Evolutionary conservation across 2,113 vertebrate species (phyloP), one percentile per base, ranked within the genome.

Genomic region (Hemicordylus capensis): DNA sequence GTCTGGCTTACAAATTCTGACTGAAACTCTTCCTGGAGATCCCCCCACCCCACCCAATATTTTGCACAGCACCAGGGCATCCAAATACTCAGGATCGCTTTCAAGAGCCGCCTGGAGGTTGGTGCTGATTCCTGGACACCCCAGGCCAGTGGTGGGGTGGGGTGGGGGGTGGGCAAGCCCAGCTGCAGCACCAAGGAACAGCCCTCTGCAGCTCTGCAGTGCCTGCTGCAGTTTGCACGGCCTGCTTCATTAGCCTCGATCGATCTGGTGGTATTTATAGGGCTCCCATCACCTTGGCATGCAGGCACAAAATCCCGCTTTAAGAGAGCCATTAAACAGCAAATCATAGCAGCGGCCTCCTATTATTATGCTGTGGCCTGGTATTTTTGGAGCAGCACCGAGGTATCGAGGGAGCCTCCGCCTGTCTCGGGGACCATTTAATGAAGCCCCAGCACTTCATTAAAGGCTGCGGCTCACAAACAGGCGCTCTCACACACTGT

Each of bases 361-460:
- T 48, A 42, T 74, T 67, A 63, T 80, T 87, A 34, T 61, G 70
- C 0, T 34, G 69, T 0, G 0, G 64, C 80, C 46, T 79, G 20
- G 19, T n/a, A 34, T 42, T 83, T 56, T 63, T 72, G 80, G 0
- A 1, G 80, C 39, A 11, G n/a, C 4, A 42, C 64, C 54, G 6
- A 11, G 12, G 64, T 42, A 72, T 19, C 83, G 26, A 66, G 54
- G 86, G 81, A 59, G 17, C 31, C 22, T 0, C 0, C 11, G 42
- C 42, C 42, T 26, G 70, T 77, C 79, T 85, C 63, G 4, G 66
- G 46, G 58, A 79, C 48, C 9, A 0, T 76, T 83, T 83, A 69
- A 59, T 56, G 74, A 91, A 88, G 44, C 56, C 80, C 51, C 85
- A 89, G 86, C 85, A 31, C 83, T 42, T 87, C 51, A 51, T 80